phyloP scores from a whole-genome alignment of 2,113 vertebrate species.

The Ophiodon elongatus region DNA sequence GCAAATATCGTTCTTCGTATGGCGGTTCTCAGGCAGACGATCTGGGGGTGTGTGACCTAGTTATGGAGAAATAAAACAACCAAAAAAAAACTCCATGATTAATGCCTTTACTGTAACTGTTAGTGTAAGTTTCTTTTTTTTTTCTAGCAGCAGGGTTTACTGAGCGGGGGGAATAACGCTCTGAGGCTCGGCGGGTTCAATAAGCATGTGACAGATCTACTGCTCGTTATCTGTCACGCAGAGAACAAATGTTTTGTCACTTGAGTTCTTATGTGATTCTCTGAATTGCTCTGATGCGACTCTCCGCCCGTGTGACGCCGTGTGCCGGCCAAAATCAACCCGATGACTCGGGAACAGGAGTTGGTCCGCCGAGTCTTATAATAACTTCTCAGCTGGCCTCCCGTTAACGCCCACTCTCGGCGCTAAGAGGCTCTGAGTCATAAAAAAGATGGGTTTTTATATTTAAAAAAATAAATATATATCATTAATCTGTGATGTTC shows the following conservation, averaged over 20 bases:
- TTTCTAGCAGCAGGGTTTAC: no score
- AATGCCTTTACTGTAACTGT: constrained; percentile 48
- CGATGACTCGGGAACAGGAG: constrained; percentile 14
- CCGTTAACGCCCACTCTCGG: constrained; percentile 34
- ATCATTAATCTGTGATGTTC: constrained; percentile 23
- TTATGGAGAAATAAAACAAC: constrained; percentile 57
- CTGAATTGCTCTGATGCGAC: constrained; percentile 18
- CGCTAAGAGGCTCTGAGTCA: constrained; percentile 19
- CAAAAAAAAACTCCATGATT: constrained; percentile 72
- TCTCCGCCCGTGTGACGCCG: constrained; percentile 36
- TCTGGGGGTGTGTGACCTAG: constrained; percentile 67
- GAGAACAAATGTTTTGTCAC: no score
- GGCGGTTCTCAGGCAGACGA: constrained; percentile 40
- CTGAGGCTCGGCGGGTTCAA: constrained; percentile 1
- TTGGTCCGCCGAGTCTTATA: constrained; percentile 27
- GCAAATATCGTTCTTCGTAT: constrained; percentile 58
- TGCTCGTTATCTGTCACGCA: no score
- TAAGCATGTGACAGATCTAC: not conserved
- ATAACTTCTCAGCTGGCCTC: constrained; percentile 36
- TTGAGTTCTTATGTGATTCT: not conserved
- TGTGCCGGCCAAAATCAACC: constrained; percentile 45
- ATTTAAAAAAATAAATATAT: not conserved
- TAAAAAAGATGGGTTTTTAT: constrained; percentile 3
- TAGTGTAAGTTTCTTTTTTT: no score
- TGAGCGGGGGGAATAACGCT: constrained; percentile 17